phyloP scores from a whole-genome alignment of 30 jellyfish, hydroid and myxozoan genomes.

The Turritopsis dohrnii region DNA sequence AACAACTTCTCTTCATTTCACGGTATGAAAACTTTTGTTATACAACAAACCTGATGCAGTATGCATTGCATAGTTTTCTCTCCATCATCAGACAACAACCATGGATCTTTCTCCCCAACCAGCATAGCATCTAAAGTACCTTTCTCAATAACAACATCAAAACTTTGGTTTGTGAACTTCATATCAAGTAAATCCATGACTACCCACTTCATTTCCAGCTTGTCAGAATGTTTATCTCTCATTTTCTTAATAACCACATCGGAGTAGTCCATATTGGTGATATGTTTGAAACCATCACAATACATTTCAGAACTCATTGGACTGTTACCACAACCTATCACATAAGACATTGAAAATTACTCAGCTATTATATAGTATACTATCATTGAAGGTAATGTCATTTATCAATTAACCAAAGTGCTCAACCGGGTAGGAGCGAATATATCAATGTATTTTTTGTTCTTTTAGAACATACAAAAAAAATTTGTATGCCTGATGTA shows the following conservation, averaged over 20 bases:
- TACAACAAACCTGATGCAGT: not conserved
- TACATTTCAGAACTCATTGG: slow-evolving; percentile 8
- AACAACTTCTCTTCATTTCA: no score
- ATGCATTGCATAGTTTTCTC: not conserved
- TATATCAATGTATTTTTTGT: no score
- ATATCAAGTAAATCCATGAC: slow-evolving; percentile 13
- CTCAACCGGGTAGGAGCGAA: no score
- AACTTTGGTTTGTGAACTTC: slow-evolving; percentile 1
- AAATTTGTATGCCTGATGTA: no score
- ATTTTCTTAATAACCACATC: not conserved
- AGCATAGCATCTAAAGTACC: slow-evolving; percentile 15
- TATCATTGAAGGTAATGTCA: not conserved
- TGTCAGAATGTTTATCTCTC: not conserved
- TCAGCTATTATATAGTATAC: not conserved
- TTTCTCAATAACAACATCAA: slow-evolving; percentile 23
- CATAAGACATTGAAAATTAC: not conserved
- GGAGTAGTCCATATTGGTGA: slow-evolving; percentile 13
- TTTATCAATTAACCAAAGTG: not conserved
- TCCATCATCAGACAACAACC: not conserved
- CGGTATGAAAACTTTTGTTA: no score
- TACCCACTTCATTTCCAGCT: not conserved
- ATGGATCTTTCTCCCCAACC: slow-evolving; percentile 14
- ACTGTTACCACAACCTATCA: slow-evolving; percentile 21
- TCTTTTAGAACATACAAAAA: no score
- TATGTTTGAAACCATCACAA: slow-evolving; percentile 4